These are phyloP conservation scores for Sminthurinus signatus DNA, from an alignment of 1,140 invertebrate species.

Conservation along the genomic window DNA sequence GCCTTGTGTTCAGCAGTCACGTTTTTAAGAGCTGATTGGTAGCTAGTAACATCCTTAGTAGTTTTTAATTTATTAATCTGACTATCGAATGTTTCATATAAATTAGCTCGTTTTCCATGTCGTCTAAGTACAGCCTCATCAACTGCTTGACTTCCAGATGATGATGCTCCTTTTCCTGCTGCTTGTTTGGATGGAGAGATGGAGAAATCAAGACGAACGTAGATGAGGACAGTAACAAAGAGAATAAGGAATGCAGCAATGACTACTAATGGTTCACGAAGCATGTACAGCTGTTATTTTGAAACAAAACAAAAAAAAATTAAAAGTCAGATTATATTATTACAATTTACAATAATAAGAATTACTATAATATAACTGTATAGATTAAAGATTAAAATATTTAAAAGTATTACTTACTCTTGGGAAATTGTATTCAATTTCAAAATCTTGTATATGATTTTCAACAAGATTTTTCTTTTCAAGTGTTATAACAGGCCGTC, in stretches of 20 bases:
- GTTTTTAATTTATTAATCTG: constrained; percentile 58
- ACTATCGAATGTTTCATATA: constrained; percentile 60
- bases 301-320: constrained; percentile 2
- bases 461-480: constrained; percentile 87
- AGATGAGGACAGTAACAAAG: constrained; percentile 87
- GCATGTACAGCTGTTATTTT: constrained; percentile 51
- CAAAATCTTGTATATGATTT: constrained; percentile 87
- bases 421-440: constrained; percentile 82
- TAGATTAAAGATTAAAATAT: too few species aligned
- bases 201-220: constrained; percentile 92
- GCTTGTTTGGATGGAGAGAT: constrained; percentile 50
- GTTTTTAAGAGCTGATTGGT: constrained; percentile 52
- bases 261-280: constrained; percentile 88
- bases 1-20: constrained; percentile 52
- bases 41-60: constrained; percentile 56
- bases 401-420: constrained; percentile 47
- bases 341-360: not conserved
- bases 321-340: not conserved
- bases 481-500: constrained; percentile 79
- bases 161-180: constrained; percentile 42
- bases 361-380: too few species aligned
- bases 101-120: constrained; percentile 56
- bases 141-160: constrained; percentile 43
- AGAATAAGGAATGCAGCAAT: constrained; percentile 81
- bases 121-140: constrained; percentile 52